Conservation (phyloP, 2,888 invertebrate genomes). For the Drosophila mimetica region DNA sequence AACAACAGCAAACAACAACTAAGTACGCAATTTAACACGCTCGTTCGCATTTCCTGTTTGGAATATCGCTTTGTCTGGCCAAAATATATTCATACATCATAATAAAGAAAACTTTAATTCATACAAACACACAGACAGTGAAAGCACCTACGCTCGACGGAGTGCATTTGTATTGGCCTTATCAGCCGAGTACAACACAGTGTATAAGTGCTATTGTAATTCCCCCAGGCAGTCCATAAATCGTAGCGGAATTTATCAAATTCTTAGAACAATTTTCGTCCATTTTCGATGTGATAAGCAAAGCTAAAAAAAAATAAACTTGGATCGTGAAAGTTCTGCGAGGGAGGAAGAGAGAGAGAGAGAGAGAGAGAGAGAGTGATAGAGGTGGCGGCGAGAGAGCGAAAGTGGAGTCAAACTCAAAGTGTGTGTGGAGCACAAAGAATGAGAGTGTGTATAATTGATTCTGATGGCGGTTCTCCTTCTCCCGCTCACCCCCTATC, state of each 20-base stretch:
- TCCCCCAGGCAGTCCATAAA: conserved; percentile 30
- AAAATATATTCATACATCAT: conserved; percentile 67
- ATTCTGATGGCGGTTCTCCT: conserved; percentile 35
- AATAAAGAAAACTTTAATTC: conserved; percentile 64
- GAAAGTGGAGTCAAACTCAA: conserved; percentile 27
- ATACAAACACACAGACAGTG: conserved; percentile 49
- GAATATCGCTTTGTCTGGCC: conserved; percentile 71
- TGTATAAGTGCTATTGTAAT: conserved; percentile 28
- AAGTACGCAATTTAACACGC: conserved; percentile 70
- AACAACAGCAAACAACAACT: conserved; percentile 19
- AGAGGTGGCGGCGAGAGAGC: conserved; percentile 13
- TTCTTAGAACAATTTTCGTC: conserved; percentile 56
- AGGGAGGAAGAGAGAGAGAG: background rate
- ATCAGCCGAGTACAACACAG: conserved; percentile 22
- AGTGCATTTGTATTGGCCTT: conserved; percentile 24
- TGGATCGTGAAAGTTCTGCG: conserved; percentile 10
- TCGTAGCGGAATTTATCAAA: conserved; percentile 57
- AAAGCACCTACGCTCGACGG: conserved; percentile 40
- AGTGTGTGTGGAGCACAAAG: conserved; percentile 38
- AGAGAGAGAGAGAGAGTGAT: conserved; percentile 16
- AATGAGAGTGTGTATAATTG: conserved; percentile 35
- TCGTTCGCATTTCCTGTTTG: conserved; percentile 76
- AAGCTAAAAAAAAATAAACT: conserved; percentile 11
- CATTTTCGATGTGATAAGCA: conserved; percentile 61
- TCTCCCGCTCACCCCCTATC: conserved; percentile 36